Evolutionary conservation across 92 coral and sea anemone species (phyloP).

Genomic region (Pocillopora meandrina): DNA sequence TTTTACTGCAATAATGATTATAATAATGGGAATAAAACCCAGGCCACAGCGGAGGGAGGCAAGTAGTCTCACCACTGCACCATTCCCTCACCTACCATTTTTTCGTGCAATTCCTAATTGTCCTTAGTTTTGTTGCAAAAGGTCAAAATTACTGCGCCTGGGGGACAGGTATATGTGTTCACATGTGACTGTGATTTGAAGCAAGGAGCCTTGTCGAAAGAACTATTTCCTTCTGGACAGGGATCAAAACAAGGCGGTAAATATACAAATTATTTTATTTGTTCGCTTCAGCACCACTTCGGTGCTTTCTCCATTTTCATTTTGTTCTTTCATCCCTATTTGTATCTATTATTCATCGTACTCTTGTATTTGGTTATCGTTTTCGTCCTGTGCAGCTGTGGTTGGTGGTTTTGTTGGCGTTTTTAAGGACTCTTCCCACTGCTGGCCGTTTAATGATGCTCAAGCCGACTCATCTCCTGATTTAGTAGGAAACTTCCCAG

Average conservation of each 20-base stretch:
- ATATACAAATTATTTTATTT: neutral
- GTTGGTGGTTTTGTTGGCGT: slow-evolving; percentile 23
- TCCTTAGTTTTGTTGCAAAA: neutral
- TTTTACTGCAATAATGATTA: no score
- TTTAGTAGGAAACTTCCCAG: slow-evolving; percentile 11
- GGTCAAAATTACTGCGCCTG: slow-evolving; percentile 11
- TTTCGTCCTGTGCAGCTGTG: neutral
- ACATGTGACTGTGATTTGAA: slow-evolving; percentile 28
- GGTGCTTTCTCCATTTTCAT: neutral
- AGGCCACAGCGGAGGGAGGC: no score
- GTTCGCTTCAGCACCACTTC: no score
- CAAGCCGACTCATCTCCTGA: slow-evolving; percentile 16
- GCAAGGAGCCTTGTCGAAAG: neutral
- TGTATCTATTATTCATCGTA: neutral
- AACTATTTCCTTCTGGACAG: neutral
- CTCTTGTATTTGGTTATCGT: neutral
- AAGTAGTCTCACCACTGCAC: no score
- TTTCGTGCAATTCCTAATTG: neutral
- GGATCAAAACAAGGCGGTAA: neutral
- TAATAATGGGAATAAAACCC: no score
- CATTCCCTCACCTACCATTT: neutral
- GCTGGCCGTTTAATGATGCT: slow-evolving; percentile 41
- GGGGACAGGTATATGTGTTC: slow-evolving; percentile 21
- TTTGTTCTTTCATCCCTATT: neutral
- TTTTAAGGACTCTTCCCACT: slow-evolving; percentile 27